Evolutionary conservation across 2,113 vertebrate species (phyloP), one percentile per base, ranked within the genome.

Genomic region (Hepsetus odoe): DNA sequence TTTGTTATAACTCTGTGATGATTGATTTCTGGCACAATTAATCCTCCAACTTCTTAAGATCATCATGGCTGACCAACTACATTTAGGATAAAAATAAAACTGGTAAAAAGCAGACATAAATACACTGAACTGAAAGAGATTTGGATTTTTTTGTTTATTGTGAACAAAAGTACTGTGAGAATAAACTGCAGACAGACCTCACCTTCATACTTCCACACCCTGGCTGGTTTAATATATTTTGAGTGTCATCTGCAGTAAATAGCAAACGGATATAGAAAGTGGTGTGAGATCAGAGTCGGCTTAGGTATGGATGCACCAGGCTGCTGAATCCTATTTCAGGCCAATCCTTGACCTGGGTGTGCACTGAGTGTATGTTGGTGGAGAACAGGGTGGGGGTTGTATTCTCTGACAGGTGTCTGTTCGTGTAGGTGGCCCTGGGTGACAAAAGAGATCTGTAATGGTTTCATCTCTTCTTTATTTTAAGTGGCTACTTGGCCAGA

Each of bases 281-380:
- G 75, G 82, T 82, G 80, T 87, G 83, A 85, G 83, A 84, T 84
- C 75, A 83, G 64, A 91, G 85, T 82, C 82, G 85, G 85, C 78
- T 68, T 65, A 80, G 74, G 80, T 80, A 85, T 86, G 84, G 77
- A 79, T 83, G 82, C 73, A 90, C 83, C 66, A 73, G 84, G 86
- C 89, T 89, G 90, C 88, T 91, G 88, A 86, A 74, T 83, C 82
- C 89, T 92, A 91, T 90, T 88, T 89, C 83, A 86, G 89, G 88
- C 77, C 51, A 74, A 85, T 82, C 89, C 88, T 92, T 89, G 89
- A 91, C 85, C 87, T 80, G 80, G 58, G 84, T 55, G 35, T 81
- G 73, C 77, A 68, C 81, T 24, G n/a, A 18, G 65, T 38, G 26
- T 58, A 53, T 74, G 53, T 38, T 49, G 28, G 20, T 62, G 44